A percentile compares a stretch with the other conserved stretches of the same genome.
Evolutionary conservation across 2,888 invertebrate species (phyloP).

Genomic region (Tenodera sinensis): DNA sequence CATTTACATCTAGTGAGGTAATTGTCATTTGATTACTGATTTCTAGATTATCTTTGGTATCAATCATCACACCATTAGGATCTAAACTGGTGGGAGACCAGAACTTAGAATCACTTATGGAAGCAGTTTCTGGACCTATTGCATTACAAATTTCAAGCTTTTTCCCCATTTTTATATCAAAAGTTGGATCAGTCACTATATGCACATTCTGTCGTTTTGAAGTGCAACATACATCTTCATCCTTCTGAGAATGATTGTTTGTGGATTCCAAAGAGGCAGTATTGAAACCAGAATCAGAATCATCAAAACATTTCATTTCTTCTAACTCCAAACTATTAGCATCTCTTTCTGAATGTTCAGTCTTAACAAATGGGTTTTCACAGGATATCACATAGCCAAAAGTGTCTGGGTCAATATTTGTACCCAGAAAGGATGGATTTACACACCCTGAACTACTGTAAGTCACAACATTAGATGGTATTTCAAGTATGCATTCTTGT

Average conservation of each 20-base stretch:
- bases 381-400: not conserved
- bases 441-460: not conserved
- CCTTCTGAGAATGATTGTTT: not conserved
- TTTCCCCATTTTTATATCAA: not conserved
- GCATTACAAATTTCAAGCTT: not conserved
- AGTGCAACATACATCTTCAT: not conserved
- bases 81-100: not conserved
- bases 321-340: not conserved
- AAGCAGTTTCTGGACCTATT: not conserved
- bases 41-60: constrained; percentile 11
- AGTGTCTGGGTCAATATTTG: not conserved
- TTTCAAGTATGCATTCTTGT: not conserved
- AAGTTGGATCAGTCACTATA: not conserved
- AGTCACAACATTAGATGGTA: not conserved
- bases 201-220: not conserved
- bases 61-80: not conserved
- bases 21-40: not conserved
- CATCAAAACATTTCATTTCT: not conserved
- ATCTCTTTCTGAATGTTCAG: not conserved
- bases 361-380: not conserved
- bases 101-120: not conserved
- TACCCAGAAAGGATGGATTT: constrained; percentile 20
- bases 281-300: constrained; percentile 3
- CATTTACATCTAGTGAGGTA: constrained; percentile 5
- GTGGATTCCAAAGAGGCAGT: not conserved